phyloP scores from a whole-genome alignment of 2,113 vertebrate genomes.

The Pseudorhombus dupliciocellatus region DNA sequence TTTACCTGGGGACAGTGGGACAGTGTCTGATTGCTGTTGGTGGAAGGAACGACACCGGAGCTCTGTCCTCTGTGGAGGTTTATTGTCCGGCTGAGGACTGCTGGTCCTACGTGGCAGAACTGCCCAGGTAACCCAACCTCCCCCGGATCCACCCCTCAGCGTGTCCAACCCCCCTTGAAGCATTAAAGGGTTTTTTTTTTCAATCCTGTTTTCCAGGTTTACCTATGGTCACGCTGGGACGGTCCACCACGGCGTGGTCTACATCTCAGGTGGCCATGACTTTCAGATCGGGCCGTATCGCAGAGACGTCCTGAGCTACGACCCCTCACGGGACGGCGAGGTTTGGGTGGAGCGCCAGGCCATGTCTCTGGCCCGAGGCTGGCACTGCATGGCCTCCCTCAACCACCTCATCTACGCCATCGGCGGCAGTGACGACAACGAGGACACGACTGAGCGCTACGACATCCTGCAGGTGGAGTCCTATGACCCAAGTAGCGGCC shows the following conservation, averaged over 20 bases:
- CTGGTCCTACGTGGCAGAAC: constrained; percentile 89
- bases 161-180: too few species aligned
- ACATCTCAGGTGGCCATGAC: constrained; percentile 95
- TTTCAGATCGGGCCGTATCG: constrained; percentile 94
- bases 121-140: constrained; percentile 84
- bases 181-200: neutral
- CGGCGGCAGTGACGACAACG: constrained; percentile 91
- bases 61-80: constrained; percentile 90
- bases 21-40: constrained; percentile 92
- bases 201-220: constrained; percentile 76
- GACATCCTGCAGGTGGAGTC: constrained; percentile 93
- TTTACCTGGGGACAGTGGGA: constrained; percentile 89
- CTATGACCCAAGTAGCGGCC: constrained; percentile 86
- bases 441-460: constrained; percentile 91
- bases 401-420: constrained; percentile 89
- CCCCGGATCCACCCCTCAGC: too few species aligned
- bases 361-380: constrained; percentile 89
- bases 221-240: constrained; percentile 94
- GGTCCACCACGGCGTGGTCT: constrained; percentile 86
- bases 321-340: constrained; percentile 77
- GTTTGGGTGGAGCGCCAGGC: constrained; percentile 88
- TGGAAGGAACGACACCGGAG: constrained; percentile 90
- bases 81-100: constrained; percentile 89
- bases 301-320: constrained; percentile 91
- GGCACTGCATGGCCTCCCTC: constrained; percentile 97